Evolutionary conservation across 2,888 invertebrate species (phyloP).

Genomic region (Coelopa pilipes): DNA sequence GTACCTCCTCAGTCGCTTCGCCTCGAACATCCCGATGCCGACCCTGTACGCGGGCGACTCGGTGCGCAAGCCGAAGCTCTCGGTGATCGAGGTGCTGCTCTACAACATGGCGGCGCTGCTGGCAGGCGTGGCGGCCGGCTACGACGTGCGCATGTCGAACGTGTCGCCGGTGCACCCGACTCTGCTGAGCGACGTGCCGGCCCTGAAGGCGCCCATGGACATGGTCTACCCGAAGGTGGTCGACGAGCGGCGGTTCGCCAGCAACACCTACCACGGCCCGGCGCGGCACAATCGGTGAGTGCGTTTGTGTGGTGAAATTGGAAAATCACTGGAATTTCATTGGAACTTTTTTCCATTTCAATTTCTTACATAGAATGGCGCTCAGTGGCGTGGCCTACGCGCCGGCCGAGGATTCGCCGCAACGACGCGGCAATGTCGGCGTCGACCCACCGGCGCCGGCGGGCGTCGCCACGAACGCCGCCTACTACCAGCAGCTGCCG

Average conservation of each 20-base stretch:
- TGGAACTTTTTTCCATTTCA: too few species aligned
- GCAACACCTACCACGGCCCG: constrained; percentile 92
- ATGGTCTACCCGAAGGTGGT: constrained; percentile 46
- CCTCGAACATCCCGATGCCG: constrained; percentile 77
- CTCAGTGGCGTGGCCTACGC: constrained; percentile 41
- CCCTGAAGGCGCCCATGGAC: constrained; percentile 63
- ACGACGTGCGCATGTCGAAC: constrained; percentile 90
- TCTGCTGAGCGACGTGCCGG: constrained; percentile 72
- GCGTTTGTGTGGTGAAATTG: neutral
- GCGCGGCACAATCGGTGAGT: constrained; percentile 76
- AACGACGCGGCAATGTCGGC: constrained; percentile 1
- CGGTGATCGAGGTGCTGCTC: constrained; percentile 70
- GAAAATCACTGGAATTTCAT: too few species aligned
- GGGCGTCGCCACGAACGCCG: constrained; percentile 73
- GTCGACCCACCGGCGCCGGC: constrained; percentile 52
- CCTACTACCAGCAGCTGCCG: constrained; percentile 37
- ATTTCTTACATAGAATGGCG: constrained; percentile 4
- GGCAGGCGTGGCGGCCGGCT: constrained; percentile 91
- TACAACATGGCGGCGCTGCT: constrained; percentile 93
- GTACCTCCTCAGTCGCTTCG: constrained; percentile 64
- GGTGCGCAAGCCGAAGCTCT: constrained; percentile 66
- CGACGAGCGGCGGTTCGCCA: constrained; percentile 67
- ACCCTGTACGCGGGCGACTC: constrained; percentile 81
- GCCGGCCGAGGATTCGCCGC: constrained; percentile 37
- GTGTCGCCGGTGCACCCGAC: constrained; percentile 85